Base-by-base conservation (phyloP, 1,140 invertebrate genomes). In the Hyles euphorbiae region DNA sequence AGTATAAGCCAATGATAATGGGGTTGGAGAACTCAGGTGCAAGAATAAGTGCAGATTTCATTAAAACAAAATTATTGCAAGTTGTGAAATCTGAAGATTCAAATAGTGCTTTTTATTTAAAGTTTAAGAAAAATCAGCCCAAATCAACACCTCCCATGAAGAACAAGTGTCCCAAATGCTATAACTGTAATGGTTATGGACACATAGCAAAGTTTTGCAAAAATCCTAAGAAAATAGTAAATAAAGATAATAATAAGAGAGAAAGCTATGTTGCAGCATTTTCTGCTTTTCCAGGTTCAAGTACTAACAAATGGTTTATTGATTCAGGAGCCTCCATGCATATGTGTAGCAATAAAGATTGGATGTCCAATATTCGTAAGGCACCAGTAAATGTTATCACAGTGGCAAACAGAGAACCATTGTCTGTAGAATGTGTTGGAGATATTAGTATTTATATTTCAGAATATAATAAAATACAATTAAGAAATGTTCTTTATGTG, bases 1-100 rank as follows among this genome's bases (percentile, higher is more conserved):
- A 74, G 9, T 87, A 79, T 68, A 64, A 74, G 55, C 76, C 84
- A 0, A 88, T 88, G 83, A 88, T 88, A 5, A 88, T 87, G 77
- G 77, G 68, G 2, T 58, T 86, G 32, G 78, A 88, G 49, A 72
- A 65, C 44, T 77, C 59, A 2, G 69, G 63, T 0, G 61, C 70
- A 0, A 67, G 56, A 9, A 79, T 89, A 6, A 76, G 72, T 49
- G 69, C 67, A 10, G 82, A 88, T 53, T 65, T 58, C 5, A 79
- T 88, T 34, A 86, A 87, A 65, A 68, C 74, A 40, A 88, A 87
- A 70, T 62, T 87, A 6, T 49, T 87, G 34, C 76, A 89, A 51
- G 72, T 72, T 63, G 63, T 72, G 51, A 54, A 68, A 33, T 22
- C 9, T 22, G 5, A n/a, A 3, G 22, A 22, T 9, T 22, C 55